A percentile compares a stretch with the other conserved stretches of the same genome.
Conservation (phyloP, 1,140 invertebrate species). For the Aplysia californica region DNA sequence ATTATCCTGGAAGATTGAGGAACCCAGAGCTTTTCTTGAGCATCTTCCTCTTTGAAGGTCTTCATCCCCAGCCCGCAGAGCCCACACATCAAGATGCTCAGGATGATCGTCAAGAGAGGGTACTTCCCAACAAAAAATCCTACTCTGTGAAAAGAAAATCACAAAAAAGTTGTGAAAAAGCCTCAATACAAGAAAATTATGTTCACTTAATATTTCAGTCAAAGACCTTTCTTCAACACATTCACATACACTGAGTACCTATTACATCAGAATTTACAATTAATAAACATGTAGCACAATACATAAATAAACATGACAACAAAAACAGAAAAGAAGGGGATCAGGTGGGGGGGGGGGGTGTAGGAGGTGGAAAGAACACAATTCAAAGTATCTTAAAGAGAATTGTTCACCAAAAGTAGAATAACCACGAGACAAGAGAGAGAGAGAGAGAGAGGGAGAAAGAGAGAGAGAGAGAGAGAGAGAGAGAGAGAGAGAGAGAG, state of each 20-base stretch:
- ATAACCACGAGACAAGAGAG: not conserved
- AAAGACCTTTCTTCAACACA: not conserved
- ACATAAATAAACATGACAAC: not conserved
- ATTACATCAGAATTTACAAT: not conserved
- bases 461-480: not conserved
- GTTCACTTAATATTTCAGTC: not conserved
- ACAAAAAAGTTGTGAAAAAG: no score
- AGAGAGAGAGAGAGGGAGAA: slow-evolving; percentile 1
- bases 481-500: not conserved
- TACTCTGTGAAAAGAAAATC: slow-evolving; percentile 45
- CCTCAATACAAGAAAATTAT: no score
- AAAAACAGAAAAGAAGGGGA: not conserved
- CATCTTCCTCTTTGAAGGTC: slow-evolving; percentile 40
- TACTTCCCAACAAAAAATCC: slow-evolving; percentile 44
- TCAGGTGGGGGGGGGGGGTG: not conserved
- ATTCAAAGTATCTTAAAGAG: not conserved
- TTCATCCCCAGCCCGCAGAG: slow-evolving; percentile 48
- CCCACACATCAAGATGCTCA: slow-evolving; percentile 38
- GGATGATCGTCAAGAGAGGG: slow-evolving; percentile 43
- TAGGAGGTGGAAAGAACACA: not conserved
- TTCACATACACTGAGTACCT: not conserved
- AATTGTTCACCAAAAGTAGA: not conserved
- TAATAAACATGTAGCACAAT: not conserved
- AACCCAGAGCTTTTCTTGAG: slow-evolving; percentile 48
- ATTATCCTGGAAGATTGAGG: slow-evolving; percentile 39